These are phyloP conservation scores for Brachyptera putata DNA, from an alignment of 2,888 invertebrate genomes.

Conservation along the genomic window DNA sequence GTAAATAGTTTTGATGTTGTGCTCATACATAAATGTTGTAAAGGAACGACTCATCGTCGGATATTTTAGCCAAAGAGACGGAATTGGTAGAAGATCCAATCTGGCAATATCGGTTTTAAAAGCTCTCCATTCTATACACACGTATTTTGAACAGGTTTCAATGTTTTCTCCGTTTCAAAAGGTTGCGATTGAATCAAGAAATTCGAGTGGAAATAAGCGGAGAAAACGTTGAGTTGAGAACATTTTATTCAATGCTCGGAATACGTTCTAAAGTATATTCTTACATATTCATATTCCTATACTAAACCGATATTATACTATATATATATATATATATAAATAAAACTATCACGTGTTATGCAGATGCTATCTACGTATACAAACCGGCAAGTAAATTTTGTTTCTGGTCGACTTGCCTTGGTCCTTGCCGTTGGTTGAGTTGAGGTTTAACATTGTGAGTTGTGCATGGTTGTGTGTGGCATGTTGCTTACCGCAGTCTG, in stretches of 20 bases:
- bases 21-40: constrained; percentile 12
- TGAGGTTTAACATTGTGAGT: constrained; percentile 16
- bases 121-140: constrained; percentile 14
- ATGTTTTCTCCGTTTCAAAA: constrained; percentile 12
- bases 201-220: constrained; percentile 6
- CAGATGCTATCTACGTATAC: neutral
- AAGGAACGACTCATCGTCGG: constrained; percentile 16
- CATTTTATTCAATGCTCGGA: neutral
- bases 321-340: too few species aligned
- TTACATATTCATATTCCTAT: too few species aligned
- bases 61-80: neutral
- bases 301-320: too few species aligned
- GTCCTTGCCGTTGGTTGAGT: constrained; percentile 7
- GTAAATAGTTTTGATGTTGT: too few species aligned
- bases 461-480: constrained; percentile 16
- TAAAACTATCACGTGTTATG: too few species aligned
- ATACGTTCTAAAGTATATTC: too few species aligned
- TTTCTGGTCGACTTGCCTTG: constrained; percentile 11
- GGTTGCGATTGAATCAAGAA: constrained; percentile 11
- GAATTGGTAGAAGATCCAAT: constrained; percentile 1
- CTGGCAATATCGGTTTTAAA: constrained; percentile 14
- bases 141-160: constrained; percentile 11
- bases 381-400: constrained; percentile 1
- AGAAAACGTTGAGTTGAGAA: constrained; percentile 13
- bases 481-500: constrained; percentile 4